These are phyloP conservation scores for Branchellion lobata DNA, from an alignment of 2,888 invertebrate genomes.

Conservation along the genomic window DNA sequence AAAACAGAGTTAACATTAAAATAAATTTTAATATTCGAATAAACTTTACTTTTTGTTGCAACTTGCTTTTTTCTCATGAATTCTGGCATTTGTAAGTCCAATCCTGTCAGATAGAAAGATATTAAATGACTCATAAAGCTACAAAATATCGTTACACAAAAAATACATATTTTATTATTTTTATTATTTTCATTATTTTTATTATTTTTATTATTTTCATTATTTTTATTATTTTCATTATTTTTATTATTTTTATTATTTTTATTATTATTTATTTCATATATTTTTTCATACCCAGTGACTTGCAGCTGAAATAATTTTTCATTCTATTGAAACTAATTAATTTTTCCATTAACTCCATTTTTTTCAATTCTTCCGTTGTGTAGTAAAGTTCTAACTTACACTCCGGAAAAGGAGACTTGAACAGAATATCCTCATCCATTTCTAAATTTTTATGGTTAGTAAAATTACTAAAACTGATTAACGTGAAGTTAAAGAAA, in stretches of 20 bases:
- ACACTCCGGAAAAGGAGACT: background rate
- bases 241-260: background rate
- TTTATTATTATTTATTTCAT: background rate
- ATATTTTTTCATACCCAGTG: background rate
- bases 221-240: too few species aligned
- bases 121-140: too few species aligned
- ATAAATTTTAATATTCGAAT: background rate
- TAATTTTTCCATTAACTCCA: background rate
- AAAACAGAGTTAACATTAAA: background rate
- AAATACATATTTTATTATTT: too few species aligned
- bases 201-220: too few species aligned
- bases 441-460: constrained; percentile 35
- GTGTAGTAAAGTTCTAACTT: background rate
- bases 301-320: background rate
- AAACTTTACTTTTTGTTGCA: background rate
- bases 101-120: background rate
- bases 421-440: background rate
- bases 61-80: background rate
- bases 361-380: background rate
- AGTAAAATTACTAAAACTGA: too few species aligned
- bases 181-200: too few species aligned
- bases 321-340: background rate
- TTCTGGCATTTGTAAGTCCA: background rate
- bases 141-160: too few species aligned
- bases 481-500: too few species aligned